These are phyloP conservation scores for Phrynocephalus guinanensis DNA, from an alignment of 2,797 vertebrate species.

Conservation along the genomic window DNA sequence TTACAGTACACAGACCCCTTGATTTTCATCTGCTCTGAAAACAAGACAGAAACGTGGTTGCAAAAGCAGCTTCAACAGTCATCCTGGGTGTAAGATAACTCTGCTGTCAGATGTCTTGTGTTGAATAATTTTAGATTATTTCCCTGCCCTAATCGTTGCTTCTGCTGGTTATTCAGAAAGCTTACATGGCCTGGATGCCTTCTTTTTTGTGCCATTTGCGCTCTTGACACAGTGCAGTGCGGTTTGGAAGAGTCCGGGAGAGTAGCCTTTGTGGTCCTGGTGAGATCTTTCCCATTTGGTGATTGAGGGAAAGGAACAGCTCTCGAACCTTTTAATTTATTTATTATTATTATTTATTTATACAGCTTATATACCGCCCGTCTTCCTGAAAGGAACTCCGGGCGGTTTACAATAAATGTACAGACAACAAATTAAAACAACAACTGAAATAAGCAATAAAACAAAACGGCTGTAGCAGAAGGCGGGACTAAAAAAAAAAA, in stretches of 20 bases:
- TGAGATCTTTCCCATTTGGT: neutral
- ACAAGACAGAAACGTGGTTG: neutral
- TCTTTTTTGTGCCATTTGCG: neutral
- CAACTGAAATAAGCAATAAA: too few relatives aligned
- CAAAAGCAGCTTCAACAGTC: neutral
- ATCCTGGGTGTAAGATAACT: neutral
- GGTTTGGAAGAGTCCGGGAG: neutral
- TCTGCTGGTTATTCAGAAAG: neutral
- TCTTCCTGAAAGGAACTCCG: too few relatives aligned
- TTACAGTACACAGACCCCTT: neutral
- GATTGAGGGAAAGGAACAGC: neutral
- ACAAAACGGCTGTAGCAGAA: too few relatives aligned
- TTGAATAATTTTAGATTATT: neutral
- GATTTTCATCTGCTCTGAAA: conserved; percentile 10
- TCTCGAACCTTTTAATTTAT: neutral
- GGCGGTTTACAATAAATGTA: too few relatives aligned
- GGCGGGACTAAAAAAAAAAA: too few relatives aligned
- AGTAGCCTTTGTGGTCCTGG: neutral
- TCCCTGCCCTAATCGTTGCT: neutral
- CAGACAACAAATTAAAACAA: too few relatives aligned
- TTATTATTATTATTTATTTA: too few relatives aligned
- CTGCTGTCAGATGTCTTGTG: neutral
- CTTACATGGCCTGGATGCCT: neutral
- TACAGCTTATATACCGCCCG: too few relatives aligned
- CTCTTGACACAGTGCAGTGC: neutral